Conservation (phyloP, 2,113 vertebrate species). For the Erpornis zantholeuca region DNA sequence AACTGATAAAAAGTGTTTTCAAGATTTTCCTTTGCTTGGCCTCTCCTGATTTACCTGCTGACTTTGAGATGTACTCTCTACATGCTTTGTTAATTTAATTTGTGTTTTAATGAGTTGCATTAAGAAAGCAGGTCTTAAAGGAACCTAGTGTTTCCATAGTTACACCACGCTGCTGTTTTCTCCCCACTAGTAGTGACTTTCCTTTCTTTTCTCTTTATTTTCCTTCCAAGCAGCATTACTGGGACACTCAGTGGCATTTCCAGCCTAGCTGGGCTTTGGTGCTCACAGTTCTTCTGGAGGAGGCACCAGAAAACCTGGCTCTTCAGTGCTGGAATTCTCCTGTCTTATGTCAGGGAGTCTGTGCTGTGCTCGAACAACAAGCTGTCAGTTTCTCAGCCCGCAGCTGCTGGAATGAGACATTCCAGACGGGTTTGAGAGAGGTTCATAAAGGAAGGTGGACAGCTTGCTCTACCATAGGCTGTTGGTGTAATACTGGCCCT, state of each 20-base stretch:
- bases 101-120: neutral
- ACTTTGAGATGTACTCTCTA: neutral
- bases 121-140: neutral
- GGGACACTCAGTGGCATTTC: fast-evolving
- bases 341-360: fast-evolving
- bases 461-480: fast-evolving
- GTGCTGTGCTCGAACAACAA: fast-evolving
- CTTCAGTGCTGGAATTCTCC: neutral
- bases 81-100: neutral
- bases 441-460: fast-evolving
- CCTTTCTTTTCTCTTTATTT: neutral
- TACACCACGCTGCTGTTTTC: neutral
- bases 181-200: neutral
- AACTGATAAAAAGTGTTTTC: neutral
- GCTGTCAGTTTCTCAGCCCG: no score
- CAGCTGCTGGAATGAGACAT: neutral
- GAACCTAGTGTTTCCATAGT: neutral
- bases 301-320: neutral
- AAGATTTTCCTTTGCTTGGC: neutral
- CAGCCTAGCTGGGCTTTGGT: neutral
- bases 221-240: neutral
- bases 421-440: fast-evolving
- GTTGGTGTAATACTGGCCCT: fast-evolving
- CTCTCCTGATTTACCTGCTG: neutral
- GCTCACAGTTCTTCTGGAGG: neutral